phyloP scores from a whole-genome alignment of 2,888 invertebrate genomes.

The Lithophane leautieri region DNA sequence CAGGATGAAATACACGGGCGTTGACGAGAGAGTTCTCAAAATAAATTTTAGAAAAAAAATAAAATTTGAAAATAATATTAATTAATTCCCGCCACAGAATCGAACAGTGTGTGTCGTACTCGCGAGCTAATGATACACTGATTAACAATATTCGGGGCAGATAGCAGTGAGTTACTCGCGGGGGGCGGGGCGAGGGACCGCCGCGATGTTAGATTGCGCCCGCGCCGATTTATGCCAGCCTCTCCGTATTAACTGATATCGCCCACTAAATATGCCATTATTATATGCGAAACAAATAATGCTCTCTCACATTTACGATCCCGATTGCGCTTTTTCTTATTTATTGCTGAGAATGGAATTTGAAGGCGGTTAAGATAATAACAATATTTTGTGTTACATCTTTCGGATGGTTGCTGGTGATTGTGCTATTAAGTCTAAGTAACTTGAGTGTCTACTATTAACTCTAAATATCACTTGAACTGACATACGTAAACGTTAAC shows the following conservation, averaged over 20 bases:
- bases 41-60: not conserved
- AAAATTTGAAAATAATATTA: constrained; percentile 14
- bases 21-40: not conserved
- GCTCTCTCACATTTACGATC: constrained; percentile 75
- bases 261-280: constrained; percentile 90
- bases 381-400: constrained; percentile 64
- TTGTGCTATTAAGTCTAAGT: constrained; percentile 48
- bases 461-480: constrained; percentile 36
- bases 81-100: constrained; percentile 47
- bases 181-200: constrained; percentile 80
- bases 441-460: constrained; percentile 49
- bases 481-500: constrained; percentile 24
- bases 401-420: constrained; percentile 55
- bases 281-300: constrained; percentile 89
- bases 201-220: constrained; percentile 87
- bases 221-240: constrained; percentile 87
- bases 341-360: constrained; percentile 85
- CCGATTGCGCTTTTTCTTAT: constrained; percentile 78
- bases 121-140: constrained; percentile 88
- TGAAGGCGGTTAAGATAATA: constrained; percentile 68
- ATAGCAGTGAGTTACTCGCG: constrained; percentile 88
- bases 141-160: constrained; percentile 90
- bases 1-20: too few species aligned
- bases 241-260: constrained; percentile 89
- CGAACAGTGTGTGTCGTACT: constrained; percentile 75